Evolutionary conservation across 2,113 vertebrate genomes (phyloP).

Genomic region (Pithys albifrons): DNA sequence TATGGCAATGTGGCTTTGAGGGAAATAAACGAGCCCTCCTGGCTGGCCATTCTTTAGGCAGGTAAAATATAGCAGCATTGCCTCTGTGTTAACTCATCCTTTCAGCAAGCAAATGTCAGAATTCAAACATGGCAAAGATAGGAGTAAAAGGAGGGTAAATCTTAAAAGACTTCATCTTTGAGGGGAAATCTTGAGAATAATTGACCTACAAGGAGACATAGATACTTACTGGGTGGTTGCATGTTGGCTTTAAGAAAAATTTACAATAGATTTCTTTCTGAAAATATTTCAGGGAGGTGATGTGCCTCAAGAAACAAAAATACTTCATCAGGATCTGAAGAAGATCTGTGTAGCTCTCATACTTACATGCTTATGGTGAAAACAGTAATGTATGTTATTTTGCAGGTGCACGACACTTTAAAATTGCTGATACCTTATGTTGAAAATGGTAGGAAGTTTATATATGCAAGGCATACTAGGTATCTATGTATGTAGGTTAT

Average conservation of each 20-base stretch:
- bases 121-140: not conserved
- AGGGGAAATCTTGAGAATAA: not conserved
- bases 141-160: not conserved
- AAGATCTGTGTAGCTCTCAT: not conserved
- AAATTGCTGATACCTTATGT: not conserved
- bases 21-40: not conserved
- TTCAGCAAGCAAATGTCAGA: not conserved
- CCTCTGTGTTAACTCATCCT: not conserved
- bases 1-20: not conserved
- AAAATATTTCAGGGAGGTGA: not conserved
- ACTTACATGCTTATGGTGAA: not conserved
- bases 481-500: not conserved
- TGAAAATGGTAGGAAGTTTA: not conserved
- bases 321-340: not conserved
- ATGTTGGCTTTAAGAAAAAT: constrained; percentile 7
- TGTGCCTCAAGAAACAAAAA: not conserved
- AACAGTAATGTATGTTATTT: not conserved
- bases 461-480: not conserved
- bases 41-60: not conserved
- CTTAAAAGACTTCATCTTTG: not conserved
- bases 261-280: not conserved
- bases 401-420: not conserved
- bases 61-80: not conserved
- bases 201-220: not conserved
- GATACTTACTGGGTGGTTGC: not conserved